Conservation (phyloP, 2,888 invertebrate genomes). For the Neoitamus cyanurus region DNA sequence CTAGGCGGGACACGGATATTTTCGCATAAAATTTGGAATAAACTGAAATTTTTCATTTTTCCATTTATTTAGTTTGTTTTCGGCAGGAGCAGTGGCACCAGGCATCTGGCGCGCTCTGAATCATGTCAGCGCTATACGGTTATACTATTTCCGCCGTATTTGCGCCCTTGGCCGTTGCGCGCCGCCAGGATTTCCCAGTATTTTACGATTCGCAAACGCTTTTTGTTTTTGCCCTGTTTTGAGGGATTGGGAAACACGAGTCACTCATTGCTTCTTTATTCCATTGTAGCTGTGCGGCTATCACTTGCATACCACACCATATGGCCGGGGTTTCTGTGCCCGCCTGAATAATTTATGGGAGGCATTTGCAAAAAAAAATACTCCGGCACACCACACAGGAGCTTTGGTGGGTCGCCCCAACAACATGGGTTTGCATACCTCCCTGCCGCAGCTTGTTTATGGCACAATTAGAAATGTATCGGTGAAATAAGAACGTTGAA, state of each 20-base stretch:
- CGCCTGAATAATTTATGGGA: background rate
- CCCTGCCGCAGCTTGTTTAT: background rate
- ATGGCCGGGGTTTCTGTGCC: background rate
- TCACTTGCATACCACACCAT: conserved; percentile 1
- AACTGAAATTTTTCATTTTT: background rate
- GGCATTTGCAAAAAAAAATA: background rate
- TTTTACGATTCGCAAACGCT: background rate
- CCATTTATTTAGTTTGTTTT: background rate
- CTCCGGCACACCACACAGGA: background rate
- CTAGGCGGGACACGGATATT: background rate
- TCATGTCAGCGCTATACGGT: background rate
- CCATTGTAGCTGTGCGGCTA: background rate
- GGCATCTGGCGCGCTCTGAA: background rate
- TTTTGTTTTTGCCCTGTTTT: background rate
- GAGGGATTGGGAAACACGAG: background rate
- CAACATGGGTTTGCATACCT: background rate
- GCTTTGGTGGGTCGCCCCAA: background rate
- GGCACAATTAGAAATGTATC: background rate
- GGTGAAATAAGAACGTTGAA: background rate
- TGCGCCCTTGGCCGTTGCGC: background rate
- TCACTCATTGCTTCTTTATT: background rate
- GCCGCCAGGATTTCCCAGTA: background rate
- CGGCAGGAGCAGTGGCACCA: background rate
- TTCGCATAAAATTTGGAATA: background rate
- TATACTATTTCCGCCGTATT: background rate